A percentile compares a stretch with the other conserved stretches of the same genome.
These are phyloP conservation scores for Gymnosoma rotundatum DNA, from an alignment of 2,888 invertebrate species.

Conservation along the genomic window DNA sequence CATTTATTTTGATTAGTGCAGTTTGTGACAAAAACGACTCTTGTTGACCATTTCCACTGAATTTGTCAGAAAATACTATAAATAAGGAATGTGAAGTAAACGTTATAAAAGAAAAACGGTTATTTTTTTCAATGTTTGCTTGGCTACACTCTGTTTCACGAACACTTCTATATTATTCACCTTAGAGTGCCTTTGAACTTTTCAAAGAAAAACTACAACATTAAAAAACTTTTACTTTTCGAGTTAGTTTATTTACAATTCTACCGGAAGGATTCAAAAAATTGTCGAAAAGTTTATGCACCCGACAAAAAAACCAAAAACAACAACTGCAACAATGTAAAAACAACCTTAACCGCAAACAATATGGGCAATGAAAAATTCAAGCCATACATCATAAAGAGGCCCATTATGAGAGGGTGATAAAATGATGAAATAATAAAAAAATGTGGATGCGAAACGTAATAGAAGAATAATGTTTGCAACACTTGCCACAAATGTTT, in stretches of 20 bases:
- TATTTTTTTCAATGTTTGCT: too few species aligned
- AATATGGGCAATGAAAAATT: constrained; percentile 60
- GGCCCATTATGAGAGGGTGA: constrained; percentile 19
- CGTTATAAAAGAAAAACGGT: too few species aligned
- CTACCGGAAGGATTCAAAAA: constrained; percentile 70
- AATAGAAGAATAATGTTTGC: constrained; percentile 58
- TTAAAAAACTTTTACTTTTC: constrained; percentile 10
- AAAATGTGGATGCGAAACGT: constrained; percentile 36
- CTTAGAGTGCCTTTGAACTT: constrained; percentile 30
- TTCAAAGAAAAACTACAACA: neutral
- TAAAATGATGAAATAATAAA: constrained; percentile 5
- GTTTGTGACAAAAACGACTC: too few species aligned
- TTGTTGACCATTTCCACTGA: too few species aligned
- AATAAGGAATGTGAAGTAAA: too few species aligned
- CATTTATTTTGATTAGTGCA: too few species aligned
- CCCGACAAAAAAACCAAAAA: constrained; percentile 18
- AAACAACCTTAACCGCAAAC: constrained; percentile 59
- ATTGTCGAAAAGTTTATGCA: constrained; percentile 65
- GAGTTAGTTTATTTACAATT: constrained; percentile 6
- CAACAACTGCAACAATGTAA: too few species aligned
- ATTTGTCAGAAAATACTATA: too few species aligned
- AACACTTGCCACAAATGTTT: constrained; percentile 69
- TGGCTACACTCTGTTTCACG: too few species aligned
- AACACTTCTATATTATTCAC: too few species aligned
- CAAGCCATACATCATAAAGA: constrained; percentile 45